phyloP scores from a whole-genome alignment of 37 sponge, comb jelly and placozoan species.

The Bolinopsis microptera region DNA sequence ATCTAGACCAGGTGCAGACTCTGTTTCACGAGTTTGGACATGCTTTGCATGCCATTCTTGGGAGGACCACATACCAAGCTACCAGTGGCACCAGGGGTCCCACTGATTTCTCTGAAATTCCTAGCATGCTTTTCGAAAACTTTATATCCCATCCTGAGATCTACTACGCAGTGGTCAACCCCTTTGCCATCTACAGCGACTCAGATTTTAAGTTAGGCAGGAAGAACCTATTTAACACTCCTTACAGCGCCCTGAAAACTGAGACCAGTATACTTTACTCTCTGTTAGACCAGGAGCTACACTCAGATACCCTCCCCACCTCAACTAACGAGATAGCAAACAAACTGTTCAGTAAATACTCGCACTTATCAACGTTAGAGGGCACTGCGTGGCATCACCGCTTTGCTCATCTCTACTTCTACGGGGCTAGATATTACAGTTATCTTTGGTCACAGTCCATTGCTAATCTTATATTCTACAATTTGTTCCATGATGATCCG shows the following conservation, averaged over 20 bases:
- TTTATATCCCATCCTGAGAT: conserved; percentile 78
- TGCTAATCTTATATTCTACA: conserved; percentile 81
- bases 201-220: not conserved
- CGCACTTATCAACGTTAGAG: conserved; percentile 50
- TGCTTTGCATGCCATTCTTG: conserved; percentile 90
- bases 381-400: conserved; percentile 76
- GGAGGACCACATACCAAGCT: conserved; percentile 84
- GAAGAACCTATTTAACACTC: conserved; percentile 22
- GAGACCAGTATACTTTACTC: conserved; percentile 77
- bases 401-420: conserved; percentile 82
- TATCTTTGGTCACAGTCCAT: conserved; percentile 89
- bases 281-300: conserved; percentile 76
- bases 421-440: conserved; percentile 89
- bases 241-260: conserved; percentile 73
- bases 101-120: conserved; percentile 93
- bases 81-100: conserved; percentile 91
- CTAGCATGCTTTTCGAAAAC: conserved; percentile 88
- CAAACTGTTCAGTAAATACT: conserved; percentile 66
- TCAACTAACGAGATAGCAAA: conserved; percentile 30
- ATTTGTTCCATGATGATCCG: conserved; percentile 78
- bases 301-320: conserved; percentile 32
- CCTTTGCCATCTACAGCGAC: conserved; percentile 64
- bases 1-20: conserved; percentile 74
- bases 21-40: conserved; percentile 97
- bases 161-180: conserved; percentile 71